Evolutionary conservation across 2,797 vertebrate species (phyloP), one percentile per base, ranked within the genome.

Genomic region (Hippopotamyrus pictus): DNA sequence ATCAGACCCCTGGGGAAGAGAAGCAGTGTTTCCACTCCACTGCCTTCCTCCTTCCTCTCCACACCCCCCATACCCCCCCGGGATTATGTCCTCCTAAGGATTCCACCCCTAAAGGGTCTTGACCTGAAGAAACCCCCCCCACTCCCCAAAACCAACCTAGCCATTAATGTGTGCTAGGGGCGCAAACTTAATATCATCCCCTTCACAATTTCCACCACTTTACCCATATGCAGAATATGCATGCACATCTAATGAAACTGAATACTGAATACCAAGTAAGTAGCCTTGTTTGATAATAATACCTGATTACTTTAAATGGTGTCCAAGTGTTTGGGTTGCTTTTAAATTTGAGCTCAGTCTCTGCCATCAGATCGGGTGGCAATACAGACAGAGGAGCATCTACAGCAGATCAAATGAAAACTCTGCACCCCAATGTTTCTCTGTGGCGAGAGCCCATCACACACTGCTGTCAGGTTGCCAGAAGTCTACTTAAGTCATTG

Each of bases 401-500:
- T 50, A 84, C 41, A 44, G 82, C 37, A 25, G 17, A 88, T 44
- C 37, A 65, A 88, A 37, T 7, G 57, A 29, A 88, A 87, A 57
- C 29, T 22, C 85, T 57, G 50, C 25, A 57, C 25, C 85, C 46
- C 53, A 11, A 17, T 51, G 14, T 69, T n/a, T 87, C 14, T 76
- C 84, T 17, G 37, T 51, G 29, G 29, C 7, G 33, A 89, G 69
- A 41, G 83, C 84, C 89, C 84, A 57, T 85, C 83, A 54, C 84
- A 86, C 37, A 59, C 51, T 65, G 86, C 46, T 82, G 33, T 88
- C 51, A 46, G 51, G 87, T 86, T 89, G 84, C 69, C 69, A 91
- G 88, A 51, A 33, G 76, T 88, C 76, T 50, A 53, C 88, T 86
- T 65, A 91, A 88, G 59, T 90, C 90, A 92, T 90, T 91, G 89